Evolutionary conservation across 2,888 invertebrate species (phyloP), one percentile per base, ranked within the genome.

Genomic region (Norana najaformis): DNA sequence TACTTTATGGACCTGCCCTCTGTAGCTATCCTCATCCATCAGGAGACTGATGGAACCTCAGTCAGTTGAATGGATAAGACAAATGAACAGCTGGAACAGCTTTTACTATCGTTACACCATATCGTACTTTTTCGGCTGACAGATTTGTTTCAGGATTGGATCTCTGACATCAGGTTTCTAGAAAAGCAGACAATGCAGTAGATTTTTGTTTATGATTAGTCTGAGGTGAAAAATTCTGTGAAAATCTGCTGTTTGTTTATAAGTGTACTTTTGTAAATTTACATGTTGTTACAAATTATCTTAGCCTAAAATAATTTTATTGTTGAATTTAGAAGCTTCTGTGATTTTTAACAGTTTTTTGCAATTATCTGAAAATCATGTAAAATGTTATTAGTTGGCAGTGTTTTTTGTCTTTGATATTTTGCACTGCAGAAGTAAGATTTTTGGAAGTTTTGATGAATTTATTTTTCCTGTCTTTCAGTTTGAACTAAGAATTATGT

Each of bases 261-360:
- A 69, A 69, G n/a, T 41, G 18, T 41, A 18, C n/a, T n/a, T 41
- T 5, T 41, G 41, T 41, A 41, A 41, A n/a, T 69, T n/a, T 69
- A 69, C 69, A 69, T 69, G n/a, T 69, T 69, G 8, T n/a, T 69
- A 11, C 69, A 69, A 69, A n/a, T 69, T 69, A 69, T n/a, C n/a
- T 69, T 69, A 69, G 69, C 69, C 30, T n/a, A 69, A n/a, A 69
- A 4, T 47, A 47, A 11, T 69, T 69, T 69, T 69, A n/a, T 69
- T 69, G 69, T 69, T 69, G 69, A 69, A n/a, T 69, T 69, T n/a
- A 69, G 69, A 69, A 69, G 69, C 69, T 69, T 69, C 69, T 69
- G 69, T 69, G 69, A 69, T 69, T 69, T 69, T 69, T n/a, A 30
- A 30, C 8, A 30, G 13, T 69, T 69, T 41, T 69, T 69, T 69